phyloP scores from a whole-genome alignment of 1,140 invertebrate species.

The Phymastichus coffea region DNA sequence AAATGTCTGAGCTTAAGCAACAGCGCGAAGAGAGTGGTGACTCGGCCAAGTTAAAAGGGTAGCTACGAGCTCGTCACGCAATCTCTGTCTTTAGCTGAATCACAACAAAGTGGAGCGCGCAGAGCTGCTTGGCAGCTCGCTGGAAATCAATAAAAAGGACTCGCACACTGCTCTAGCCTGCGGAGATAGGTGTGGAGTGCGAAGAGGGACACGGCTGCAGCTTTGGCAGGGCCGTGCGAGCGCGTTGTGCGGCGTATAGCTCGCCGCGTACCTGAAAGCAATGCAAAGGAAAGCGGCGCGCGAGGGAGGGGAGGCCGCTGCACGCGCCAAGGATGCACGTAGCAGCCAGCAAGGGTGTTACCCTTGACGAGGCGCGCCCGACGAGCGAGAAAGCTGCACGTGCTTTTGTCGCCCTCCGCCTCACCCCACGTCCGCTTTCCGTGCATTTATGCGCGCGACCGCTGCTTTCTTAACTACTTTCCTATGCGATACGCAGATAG shows the following conservation, averaged over 20 bases:
- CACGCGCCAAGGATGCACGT: slow-evolving; percentile 7
- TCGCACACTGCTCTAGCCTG: not conserved
- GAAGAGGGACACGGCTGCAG: not conserved
- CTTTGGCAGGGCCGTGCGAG: not conserved
- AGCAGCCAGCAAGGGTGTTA: slow-evolving; percentile 3
- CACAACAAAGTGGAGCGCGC: not conserved
- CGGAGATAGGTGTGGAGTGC: too few species aligned
- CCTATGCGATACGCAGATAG: too few species aligned
- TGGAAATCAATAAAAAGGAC: slow-evolving; percentile 11
- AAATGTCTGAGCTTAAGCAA: too few species aligned
- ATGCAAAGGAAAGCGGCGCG: not conserved
- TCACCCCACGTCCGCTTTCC: not conserved
- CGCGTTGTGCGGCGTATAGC: not conserved
- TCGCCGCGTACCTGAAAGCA: not conserved
- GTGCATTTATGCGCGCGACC: slow-evolving; percentile 1
- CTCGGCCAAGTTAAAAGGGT: too few species aligned
- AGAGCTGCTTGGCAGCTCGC: not conserved
- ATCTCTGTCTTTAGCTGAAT: not conserved
- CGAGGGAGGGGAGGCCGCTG: not conserved
- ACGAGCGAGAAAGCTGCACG: too few species aligned
- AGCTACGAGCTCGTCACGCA: not conserved
- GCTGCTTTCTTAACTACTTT: slow-evolving; percentile 9
- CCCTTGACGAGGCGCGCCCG: not conserved
- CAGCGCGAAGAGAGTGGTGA: too few species aligned
- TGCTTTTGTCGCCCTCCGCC: not conserved